phyloP scores from a whole-genome alignment of 1,140 invertebrate genomes.

The Protaetia brevitarsis region DNA sequence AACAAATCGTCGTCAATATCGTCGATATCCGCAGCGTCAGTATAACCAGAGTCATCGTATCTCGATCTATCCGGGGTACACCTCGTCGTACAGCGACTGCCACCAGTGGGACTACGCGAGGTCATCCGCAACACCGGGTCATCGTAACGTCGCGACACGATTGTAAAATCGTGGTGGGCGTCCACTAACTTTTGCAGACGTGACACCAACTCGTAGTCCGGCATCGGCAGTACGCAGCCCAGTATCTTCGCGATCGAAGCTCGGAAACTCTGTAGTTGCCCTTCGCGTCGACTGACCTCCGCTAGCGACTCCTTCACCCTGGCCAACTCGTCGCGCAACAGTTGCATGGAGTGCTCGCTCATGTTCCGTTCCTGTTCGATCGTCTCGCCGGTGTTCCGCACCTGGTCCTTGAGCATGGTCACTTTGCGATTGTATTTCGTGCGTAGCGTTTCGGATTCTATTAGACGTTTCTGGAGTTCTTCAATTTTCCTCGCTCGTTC shows the following conservation, averaged over 20 bases:
- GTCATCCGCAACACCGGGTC: slow-evolving; percentile 59
- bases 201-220: slow-evolving; percentile 74
- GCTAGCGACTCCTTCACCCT: slow-evolving; percentile 67
- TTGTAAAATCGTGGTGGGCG: slow-evolving; percentile 73
- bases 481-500: slow-evolving; percentile 80
- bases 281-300: slow-evolving; percentile 69
- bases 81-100: slow-evolving; percentile 52
- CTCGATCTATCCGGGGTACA: slow-evolving; percentile 56
- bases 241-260: slow-evolving; percentile 64
- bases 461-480: slow-evolving; percentile 71
- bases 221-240: slow-evolving; percentile 64
- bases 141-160: slow-evolving; percentile 68
- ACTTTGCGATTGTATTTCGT: slow-evolving; percentile 70
- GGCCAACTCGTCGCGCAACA: slow-evolving; percentile 68
- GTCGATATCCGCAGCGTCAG: slow-evolving; percentile 54
- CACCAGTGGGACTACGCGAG: slow-evolving; percentile 51
- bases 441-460: slow-evolving; percentile 69
- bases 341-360: slow-evolving; percentile 63
- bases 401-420: slow-evolving; percentile 66
- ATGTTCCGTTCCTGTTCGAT: slow-evolving; percentile 67
- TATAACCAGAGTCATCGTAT: slow-evolving; percentile 60
- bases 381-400: slow-evolving; percentile 60
- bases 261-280: slow-evolving; percentile 70
- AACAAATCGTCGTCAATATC: slow-evolving; percentile 58
- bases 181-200: slow-evolving; percentile 72